Evolutionary conservation across 2,797 vertebrate species (phyloP), one percentile per base, ranked within the genome.

Genomic region (Phoebastria nigripes): DNA sequence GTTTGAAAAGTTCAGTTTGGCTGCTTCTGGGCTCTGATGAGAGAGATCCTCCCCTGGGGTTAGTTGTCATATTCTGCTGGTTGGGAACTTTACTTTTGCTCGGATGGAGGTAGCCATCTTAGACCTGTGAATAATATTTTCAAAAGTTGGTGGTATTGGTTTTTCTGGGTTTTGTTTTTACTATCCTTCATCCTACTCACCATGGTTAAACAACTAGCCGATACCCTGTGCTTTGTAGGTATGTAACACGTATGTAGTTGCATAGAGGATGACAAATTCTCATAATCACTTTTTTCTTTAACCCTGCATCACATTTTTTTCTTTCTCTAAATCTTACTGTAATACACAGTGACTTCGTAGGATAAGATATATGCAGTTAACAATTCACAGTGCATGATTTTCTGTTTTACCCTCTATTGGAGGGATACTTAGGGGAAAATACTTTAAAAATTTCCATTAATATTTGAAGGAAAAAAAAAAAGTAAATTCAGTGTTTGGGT

Each of bases 1-100:
- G 59, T 96, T 97, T 92, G 85, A 58, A 77, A 96, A 96, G 93
- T 97, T 88, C 73, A 21, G 35, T 94, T 93, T 71, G 63, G 59
- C 94, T 89, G 58, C 56, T 91, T 46, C 80, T 63, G 80, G 52
- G 63, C 59, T 93, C 73, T 76, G 80, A 70, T 72, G 67, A 54
- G 94, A 49, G n/a, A 51, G 51, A 22, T 33, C 41, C 12, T 73
- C 47, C 44, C 55, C 37, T 49, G 73, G 79, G 51, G 31, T 49
- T 58, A n/a, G 21, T 62, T 73, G 58, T 39, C 44, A 17, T 39
- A 9, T 66, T 87, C 2, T 14, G n/a, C 52, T 49, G 66, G 26
- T 24, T 51, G 49, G 77, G 49, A 91, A 70, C 54, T 63, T 88
- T 70, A 72, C 56, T 62, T 88, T 73, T 77, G 41, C 41, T 61